Evolutionary conservation across 2,888 invertebrate genomes (phyloP).

Genomic region (Agriopis leucophaearia): DNA sequence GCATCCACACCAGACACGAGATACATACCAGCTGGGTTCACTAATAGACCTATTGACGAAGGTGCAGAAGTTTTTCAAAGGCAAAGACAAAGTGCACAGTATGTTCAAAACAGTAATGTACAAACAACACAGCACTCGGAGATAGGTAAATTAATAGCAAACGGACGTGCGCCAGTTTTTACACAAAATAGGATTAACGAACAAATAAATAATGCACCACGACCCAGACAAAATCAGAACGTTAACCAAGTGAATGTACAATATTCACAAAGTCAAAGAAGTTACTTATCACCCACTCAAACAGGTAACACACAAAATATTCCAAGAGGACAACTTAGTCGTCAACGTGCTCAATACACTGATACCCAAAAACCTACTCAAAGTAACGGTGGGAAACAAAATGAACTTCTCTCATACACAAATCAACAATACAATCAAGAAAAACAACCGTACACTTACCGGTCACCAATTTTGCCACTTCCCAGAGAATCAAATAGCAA

Average conservation of each 20-base stretch:
- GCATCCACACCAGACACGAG: conserved; percentile 74
- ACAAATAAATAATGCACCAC: conserved; percentile 35
- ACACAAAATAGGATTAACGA: conserved; percentile 31
- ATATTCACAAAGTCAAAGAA: conserved; percentile 54
- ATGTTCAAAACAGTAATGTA: conserved; percentile 53
- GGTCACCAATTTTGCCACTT: conserved; percentile 57
- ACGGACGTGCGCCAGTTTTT: conserved; percentile 55
- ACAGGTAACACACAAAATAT: conserved; percentile 51
- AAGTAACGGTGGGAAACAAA: conserved; percentile 57
- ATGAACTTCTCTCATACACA: conserved; percentile 55
- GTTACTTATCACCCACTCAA: conserved; percentile 47
- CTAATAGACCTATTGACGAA: conserved; percentile 53
- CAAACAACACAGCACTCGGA: conserved; percentile 54
- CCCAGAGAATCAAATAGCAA: conserved; percentile 57
- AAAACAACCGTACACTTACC: conserved; percentile 63
- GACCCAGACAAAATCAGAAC: conserved; percentile 55
- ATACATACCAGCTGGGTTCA: conserved; percentile 64
- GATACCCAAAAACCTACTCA: conserved; percentile 56
- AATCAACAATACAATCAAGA: conserved; percentile 65
- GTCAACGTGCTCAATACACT: conserved; percentile 58
- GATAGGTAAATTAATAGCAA: conserved; percentile 53
- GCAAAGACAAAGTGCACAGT: conserved; percentile 63
- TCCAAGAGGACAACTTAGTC: conserved; percentile 54
- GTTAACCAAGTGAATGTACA: conserved; percentile 49
- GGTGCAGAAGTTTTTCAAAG: conserved; percentile 64